Evolutionary conservation across 2,888 invertebrate species (phyloP).

Genomic region (Odontothrips loti): DNA sequence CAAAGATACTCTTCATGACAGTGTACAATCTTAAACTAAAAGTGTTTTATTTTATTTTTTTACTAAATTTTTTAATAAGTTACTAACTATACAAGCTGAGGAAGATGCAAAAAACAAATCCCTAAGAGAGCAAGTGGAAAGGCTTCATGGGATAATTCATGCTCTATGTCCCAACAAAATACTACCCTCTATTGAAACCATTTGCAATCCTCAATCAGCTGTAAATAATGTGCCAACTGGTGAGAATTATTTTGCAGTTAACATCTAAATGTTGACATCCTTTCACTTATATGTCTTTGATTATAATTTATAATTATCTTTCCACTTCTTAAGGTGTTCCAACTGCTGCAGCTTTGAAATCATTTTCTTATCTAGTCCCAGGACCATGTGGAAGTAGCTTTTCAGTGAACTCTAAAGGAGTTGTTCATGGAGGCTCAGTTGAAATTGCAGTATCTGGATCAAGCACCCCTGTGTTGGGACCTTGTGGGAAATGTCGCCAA

Average conservation of each 20-base stretch:
- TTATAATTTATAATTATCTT: conserved; percentile 29
- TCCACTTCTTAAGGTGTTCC: conserved; percentile 52
- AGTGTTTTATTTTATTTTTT: too few relatives aligned
- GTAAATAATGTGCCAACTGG: conserved; percentile 41
- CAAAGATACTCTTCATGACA: background rate
- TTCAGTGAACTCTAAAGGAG: background rate
- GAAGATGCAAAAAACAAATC: background rate
- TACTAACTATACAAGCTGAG: background rate
- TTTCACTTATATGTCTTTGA: background rate
- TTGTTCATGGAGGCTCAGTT: conserved; percentile 19
- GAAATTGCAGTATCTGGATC: conserved; percentile 16
- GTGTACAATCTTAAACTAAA: background rate
- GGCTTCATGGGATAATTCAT: conserved; percentile 56
- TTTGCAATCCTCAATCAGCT: conserved; percentile 48
- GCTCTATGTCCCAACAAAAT: conserved; percentile 58
- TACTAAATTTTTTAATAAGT: background rate
- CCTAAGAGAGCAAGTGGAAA: background rate
- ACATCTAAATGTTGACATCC: background rate
- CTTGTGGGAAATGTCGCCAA: conserved; percentile 81
- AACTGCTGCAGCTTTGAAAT: conserved; percentile 77
- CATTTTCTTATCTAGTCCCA: conserved; percentile 45
- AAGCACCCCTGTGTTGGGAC: conserved; percentile 45
- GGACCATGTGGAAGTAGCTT: background rate
- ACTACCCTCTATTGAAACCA: conserved; percentile 56
- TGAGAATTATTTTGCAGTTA: conserved; percentile 1